These are phyloP conservation scores for Oophaga sylvatica DNA, from an alignment of 2,797 vertebrate species.

Conservation along the genomic window DNA sequence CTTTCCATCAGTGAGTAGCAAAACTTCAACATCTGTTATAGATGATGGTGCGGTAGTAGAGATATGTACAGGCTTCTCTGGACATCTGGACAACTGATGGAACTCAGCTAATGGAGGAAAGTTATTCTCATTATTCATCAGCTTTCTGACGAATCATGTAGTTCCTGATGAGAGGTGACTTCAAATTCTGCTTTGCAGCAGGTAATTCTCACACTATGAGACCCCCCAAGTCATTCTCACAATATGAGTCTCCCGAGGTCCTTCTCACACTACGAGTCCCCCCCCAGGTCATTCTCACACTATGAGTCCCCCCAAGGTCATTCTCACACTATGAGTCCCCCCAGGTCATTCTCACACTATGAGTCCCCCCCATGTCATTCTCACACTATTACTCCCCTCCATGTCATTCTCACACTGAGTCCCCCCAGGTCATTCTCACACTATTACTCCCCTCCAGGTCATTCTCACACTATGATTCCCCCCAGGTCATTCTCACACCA, in stretches of 20 bases:
- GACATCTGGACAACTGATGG: no score
- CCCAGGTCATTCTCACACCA: background rate
- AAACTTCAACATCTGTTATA: background rate
- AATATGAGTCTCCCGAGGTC: background rate
- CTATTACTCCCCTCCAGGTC: background rate
- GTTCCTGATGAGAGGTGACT: no score
- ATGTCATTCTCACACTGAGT: background rate
- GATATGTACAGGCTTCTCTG: background rate
- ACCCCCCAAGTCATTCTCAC: no score
- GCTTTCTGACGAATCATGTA: no score
- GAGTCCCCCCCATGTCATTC: background rate
- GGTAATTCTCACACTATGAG: no score
- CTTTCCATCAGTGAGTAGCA: conserved; percentile 81
- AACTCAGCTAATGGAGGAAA: no score
- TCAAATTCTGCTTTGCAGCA: no score
- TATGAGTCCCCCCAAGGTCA: background rate
- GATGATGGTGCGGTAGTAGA: background rate
- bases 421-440: background rate
- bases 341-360: background rate
- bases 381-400: background rate
- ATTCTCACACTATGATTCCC: background rate
- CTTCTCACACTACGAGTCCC: background rate
- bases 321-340: background rate
- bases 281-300: background rate
- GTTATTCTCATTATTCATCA: no score